phyloP scores from a whole-genome alignment of 1,140 invertebrate genomes.

The Lepidurus arcticus region DNA sequence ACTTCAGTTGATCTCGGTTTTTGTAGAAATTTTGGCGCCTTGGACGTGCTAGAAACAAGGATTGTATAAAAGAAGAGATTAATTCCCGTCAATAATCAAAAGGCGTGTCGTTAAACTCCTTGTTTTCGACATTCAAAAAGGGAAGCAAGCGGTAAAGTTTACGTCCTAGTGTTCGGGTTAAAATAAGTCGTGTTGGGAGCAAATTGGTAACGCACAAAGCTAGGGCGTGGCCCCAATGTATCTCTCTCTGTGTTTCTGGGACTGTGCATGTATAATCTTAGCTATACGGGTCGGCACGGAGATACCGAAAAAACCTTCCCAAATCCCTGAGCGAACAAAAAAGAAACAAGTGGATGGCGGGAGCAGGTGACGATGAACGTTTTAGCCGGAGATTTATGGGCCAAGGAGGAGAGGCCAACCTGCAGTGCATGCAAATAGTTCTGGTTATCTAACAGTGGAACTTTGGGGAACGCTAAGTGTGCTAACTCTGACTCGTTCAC shows the following conservation, averaged over 20 bases:
- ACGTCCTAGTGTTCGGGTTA: neutral
- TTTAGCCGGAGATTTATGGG: neutral
- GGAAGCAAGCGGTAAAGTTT: neutral
- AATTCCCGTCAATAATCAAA: too few relatives aligned
- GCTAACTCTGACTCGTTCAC: neutral
- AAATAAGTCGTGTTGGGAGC: constrained; percentile 32
- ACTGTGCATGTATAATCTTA: too few relatives aligned
- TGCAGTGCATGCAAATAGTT: constrained; percentile 15
- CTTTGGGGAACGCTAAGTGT: neutral
- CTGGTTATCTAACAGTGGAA: neutral
- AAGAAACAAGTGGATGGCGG: neutral
- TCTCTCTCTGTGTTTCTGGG: neutral
- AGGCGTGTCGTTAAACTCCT: neutral
- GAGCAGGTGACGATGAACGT: neutral
- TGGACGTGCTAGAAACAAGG: constrained; percentile 46
- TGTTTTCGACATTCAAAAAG: neutral
- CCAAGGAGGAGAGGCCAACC: neutral
- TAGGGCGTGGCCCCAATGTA: neutral
- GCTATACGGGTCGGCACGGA: too few relatives aligned
- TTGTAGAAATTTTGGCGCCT: constrained; percentile 69
- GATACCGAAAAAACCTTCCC: neutral
- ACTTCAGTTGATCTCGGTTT: constrained; percentile 76
- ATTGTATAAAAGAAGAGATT: neutral
- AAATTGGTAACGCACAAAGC: neutral
- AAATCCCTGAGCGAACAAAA: neutral